These are phyloP conservation scores for Etia nguti DNA, from an alignment of 2,113 vertebrate genomes.

Conservation along the genomic window DNA sequence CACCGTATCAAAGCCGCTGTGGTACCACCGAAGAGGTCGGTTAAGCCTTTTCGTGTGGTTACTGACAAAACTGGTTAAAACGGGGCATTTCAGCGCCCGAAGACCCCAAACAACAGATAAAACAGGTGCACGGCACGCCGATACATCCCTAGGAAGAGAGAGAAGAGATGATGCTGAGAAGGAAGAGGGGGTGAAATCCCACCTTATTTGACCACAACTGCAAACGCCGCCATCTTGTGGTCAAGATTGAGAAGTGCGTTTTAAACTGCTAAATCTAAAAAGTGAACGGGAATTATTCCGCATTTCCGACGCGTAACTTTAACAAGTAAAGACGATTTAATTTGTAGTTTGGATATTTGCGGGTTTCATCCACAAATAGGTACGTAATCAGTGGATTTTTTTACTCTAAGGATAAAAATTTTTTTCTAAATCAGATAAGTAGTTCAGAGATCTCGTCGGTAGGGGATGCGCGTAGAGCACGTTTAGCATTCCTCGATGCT, in stretches of 20 bases:
- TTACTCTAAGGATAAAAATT: neutral
- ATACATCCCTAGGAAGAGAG: slow-evolving; percentile 21
- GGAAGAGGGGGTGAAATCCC: slow-evolving; percentile 38
- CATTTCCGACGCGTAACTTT: neutral
- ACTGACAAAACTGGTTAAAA: neutral
- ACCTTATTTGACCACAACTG: slow-evolving; percentile 8
- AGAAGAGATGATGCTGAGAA: slow-evolving; percentile 13
- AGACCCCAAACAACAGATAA: neutral
- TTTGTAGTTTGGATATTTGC: neutral
- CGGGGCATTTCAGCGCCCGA: neutral
- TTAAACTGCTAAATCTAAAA: neutral
- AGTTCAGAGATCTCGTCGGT: neutral
- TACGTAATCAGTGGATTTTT: neutral
- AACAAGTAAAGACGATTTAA: neutral
- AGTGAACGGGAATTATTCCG: neutral
- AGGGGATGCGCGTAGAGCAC: neutral
- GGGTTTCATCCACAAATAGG: neutral
- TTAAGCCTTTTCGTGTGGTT: neutral
- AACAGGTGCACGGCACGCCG: slow-evolving; percentile 52
- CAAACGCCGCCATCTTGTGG: slow-evolving; percentile 52
- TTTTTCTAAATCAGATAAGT: neutral
- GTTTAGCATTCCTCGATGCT: neutral
- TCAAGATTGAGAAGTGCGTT: neutral
- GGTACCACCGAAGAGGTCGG: neutral
- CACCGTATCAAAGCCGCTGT: neutral